Evolutionary conservation across 2,113 vertebrate species (phyloP), one percentile per base, ranked within the genome.

Genomic region (Coregonus clupeaformis): DNA sequence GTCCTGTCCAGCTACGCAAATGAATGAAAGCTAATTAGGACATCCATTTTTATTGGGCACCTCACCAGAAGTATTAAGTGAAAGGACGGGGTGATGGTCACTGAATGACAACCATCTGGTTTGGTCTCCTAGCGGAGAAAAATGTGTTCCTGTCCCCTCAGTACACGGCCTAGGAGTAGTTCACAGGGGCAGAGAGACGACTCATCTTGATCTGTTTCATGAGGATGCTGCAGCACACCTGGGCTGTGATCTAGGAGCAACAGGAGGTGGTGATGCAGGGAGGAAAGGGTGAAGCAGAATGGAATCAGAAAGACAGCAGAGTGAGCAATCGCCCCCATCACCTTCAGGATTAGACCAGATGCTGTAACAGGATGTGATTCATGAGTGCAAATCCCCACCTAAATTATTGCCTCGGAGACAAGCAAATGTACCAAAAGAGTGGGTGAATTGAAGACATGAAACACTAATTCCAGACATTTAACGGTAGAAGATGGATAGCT

Each of bases 191-290:
- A 5, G 16, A 65, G 24, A 6, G 72, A 18, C 72, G 36, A 57
- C 0, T 5, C 27, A 3, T 85, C 77, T 86, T 88, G 59, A 86
- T 30, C 60, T 84, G 70, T 25, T 74, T 71, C 67, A 80, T 64
- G 76, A 91, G 86, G 74, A 89, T 3, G 24, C 0, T 0, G 70
- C 63, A 0, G 78, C 89, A 89, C 65, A 82, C 60, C 77, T 88
- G 67, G 49, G 81, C 83, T 0, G 2, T 57, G 1, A 90, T 77
- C 89, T 92, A 80, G 81, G 62, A 64, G 60, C 36, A 42, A 42
- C 36, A 42, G 36, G 36, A 42, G 36, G 9, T 11, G 36, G 36
- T 42, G 36, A 42, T 76, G 60, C 29, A n/a, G 69, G 79, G 68
- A 63, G 59, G 70, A 18, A 27, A 66, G 69, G 81, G 80, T 52